Percentiles rank a stretch among this genome's conserved stretches.
Conservation (phyloP, 2,888 invertebrate species). For the Geophilus truncorum region DNA sequence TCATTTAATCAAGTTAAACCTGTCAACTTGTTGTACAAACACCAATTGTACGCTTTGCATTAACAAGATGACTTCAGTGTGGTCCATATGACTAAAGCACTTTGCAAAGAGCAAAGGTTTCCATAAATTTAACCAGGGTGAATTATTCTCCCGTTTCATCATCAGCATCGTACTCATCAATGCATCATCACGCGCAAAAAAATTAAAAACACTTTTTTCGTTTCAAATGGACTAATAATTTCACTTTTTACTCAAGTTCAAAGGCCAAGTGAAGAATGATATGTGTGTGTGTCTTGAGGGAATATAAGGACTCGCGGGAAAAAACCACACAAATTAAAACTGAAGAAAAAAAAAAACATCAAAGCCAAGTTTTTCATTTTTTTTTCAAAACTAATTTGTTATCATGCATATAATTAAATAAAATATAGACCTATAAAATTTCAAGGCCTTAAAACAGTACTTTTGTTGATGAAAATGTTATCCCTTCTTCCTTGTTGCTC, state of each 20-base stretch:
- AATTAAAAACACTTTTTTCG: neutral
- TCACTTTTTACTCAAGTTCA: neutral
- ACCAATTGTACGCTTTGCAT: slow-evolving; percentile 11
- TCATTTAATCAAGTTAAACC: neutral
- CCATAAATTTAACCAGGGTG: neutral
- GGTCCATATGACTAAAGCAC: neutral
- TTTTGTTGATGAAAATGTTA: neutral
- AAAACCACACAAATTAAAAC: neutral
- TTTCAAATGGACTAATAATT: neutral
- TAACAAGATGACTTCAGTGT: slow-evolving; percentile 1
- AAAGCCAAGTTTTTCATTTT: neutral
- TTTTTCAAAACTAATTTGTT: neutral
- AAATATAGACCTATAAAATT: neutral
- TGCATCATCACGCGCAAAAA: neutral
- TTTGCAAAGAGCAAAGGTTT: slow-evolving; percentile 5
- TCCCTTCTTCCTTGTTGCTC: neutral
- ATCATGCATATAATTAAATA: neutral
- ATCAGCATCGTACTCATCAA: neutral
- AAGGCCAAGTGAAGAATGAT: neutral
- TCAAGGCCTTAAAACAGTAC: neutral
- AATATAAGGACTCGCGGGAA: neutral
- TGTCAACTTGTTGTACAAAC: slow-evolving; percentile 4
- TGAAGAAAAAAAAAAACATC: neutral
- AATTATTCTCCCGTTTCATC: slow-evolving; percentile 7
- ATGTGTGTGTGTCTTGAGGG: neutral